phyloP scores from a whole-genome alignment of 2,888 invertebrate species.

The Brenthis hecate region DNA sequence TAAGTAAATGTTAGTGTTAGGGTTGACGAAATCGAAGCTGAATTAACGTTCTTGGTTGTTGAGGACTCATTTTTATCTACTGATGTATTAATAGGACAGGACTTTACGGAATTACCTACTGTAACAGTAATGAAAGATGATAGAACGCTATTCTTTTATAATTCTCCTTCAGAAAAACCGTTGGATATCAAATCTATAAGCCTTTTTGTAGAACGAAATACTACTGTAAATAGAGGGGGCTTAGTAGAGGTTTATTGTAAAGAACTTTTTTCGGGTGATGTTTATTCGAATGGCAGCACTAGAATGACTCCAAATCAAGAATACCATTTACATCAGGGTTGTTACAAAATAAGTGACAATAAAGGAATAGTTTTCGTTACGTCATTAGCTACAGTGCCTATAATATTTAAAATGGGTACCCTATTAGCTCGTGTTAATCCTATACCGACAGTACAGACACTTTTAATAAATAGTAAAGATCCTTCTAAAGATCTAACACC shows the following conservation, averaged over 20 bases:
- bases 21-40: slow-evolving; percentile 2
- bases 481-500: too few species aligned
- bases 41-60: slow-evolving; percentile 6
- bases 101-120: slow-evolving; percentile 6
- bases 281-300: slow-evolving; percentile 7
- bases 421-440: too few species aligned
- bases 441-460: too few species aligned
- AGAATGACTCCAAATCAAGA: slow-evolving; percentile 24
- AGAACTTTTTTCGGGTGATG: background rate
- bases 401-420: too few species aligned
- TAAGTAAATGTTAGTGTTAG: background rate
- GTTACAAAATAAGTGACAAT: too few species aligned
- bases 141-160: background rate
- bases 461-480: too few species aligned
- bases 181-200: slow-evolving; percentile 2
- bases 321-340: slow-evolving; percentile 9
- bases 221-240: background rate
- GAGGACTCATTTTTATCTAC: slow-evolving; percentile 1
- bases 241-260: slow-evolving; percentile 13
- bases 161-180: background rate
- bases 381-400: too few species aligned
- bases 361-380: too few species aligned
- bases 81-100: background rate
- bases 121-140: background rate
- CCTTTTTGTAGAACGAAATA: background rate